Conservation (phyloP, 2,797 vertebrate species). For the Hephaestus fuliginosus region DNA sequence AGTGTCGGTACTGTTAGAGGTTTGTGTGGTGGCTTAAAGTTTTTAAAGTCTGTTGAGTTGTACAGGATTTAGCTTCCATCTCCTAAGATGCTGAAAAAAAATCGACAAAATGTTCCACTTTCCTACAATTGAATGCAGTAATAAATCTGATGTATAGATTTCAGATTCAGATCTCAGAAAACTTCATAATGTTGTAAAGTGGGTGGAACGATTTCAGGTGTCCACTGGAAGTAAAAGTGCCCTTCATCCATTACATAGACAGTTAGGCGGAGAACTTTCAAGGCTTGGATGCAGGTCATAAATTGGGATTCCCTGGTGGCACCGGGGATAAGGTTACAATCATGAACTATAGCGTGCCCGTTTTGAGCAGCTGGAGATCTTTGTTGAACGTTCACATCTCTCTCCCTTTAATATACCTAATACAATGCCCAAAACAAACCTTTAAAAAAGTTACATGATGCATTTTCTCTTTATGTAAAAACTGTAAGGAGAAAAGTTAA, state of each 20-base stretch:
- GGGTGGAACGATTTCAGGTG: neutral
- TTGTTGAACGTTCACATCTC: neutral
- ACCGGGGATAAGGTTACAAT: neutral
- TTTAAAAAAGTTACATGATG: too few relatives aligned
- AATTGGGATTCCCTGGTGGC: neutral
- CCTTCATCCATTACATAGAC: neutral
- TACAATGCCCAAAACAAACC: neutral
- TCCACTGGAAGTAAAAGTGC: neutral
- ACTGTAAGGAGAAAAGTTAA: neutral
- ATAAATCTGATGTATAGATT: neutral
- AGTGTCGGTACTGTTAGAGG: conserved; percentile 23
- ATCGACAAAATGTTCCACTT: conserved; percentile 17
- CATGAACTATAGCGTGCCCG: neutral
- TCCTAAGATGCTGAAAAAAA: conserved; percentile 34
- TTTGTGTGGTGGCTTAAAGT: conserved; percentile 44
- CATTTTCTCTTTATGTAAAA: neutral
- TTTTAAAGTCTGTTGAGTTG: conserved; percentile 35
- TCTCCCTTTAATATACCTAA: too few relatives aligned
- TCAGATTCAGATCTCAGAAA: conserved; percentile 2
- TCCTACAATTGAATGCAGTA: conserved; percentile 8
- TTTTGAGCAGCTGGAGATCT: neutral
- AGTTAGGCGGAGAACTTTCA: neutral
- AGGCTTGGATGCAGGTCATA: neutral
- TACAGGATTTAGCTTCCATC: conserved; percentile 44
- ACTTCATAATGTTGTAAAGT: neutral